A percentile compares a stretch with the other conserved stretches of the same genome.
Evolutionary conservation across 2,797 vertebrate species (phyloP).

Genomic region (Rhinophrynus dorsalis): DNA sequence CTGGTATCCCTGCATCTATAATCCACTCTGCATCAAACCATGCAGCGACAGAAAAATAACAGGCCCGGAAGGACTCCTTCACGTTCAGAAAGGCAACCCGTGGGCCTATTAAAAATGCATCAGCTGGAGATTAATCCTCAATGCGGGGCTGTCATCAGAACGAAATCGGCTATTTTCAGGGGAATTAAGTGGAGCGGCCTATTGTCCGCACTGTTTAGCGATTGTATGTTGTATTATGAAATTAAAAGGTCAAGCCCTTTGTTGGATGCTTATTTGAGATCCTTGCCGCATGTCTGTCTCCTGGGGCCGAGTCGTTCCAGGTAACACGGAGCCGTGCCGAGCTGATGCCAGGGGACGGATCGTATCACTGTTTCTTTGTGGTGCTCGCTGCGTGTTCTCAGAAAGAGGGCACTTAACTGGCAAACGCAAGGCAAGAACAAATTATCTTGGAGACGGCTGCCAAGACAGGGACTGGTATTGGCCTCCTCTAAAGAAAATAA

Average conservation of each 20-base stretch:
- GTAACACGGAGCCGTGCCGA: constrained; percentile 20
- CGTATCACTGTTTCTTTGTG: constrained; percentile 31
- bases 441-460: background rate
- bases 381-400: background rate
- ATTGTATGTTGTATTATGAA: constrained; percentile 39
- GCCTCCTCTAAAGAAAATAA: no score
- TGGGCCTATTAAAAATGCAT: constrained; percentile 32
- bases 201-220: constrained; percentile 15
- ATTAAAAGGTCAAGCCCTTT: constrained; percentile 41
- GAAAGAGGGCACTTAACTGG: constrained; percentile 27
- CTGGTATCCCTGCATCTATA: constrained; percentile 39
- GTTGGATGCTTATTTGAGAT: constrained; percentile 27
- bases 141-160: constrained; percentile 40
- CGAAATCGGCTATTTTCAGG: constrained; percentile 32
- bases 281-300: constrained; percentile 4
- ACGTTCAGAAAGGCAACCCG: constrained; percentile 28
- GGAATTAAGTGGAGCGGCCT: constrained; percentile 33
- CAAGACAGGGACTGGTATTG: constrained; percentile 6
- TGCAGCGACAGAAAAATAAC: constrained; percentile 26
- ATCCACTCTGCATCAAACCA: background rate
- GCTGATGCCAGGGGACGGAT: constrained; percentile 32
- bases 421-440: background rate
- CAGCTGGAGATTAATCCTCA: constrained; percentile 37
- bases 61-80: background rate
- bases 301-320: constrained; percentile 19